Conservation (phyloP, 1,140 invertebrate species). For the Drosophila dunni region DNA sequence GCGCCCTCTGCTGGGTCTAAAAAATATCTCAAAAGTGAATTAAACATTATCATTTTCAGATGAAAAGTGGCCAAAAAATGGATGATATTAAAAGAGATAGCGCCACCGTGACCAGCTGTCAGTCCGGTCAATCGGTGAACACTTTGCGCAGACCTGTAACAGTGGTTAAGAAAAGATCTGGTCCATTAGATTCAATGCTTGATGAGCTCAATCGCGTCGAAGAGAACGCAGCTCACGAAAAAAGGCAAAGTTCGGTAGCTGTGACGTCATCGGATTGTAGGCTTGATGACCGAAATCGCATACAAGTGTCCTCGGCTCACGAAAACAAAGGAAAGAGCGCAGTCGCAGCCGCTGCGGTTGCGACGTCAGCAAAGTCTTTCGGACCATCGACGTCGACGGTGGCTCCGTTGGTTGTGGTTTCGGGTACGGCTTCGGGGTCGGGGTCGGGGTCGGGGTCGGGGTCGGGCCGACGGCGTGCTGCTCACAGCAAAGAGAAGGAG, state of each 20-base stretch:
- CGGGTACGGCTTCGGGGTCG: too few relatives aligned
- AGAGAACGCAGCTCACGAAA: background rate
- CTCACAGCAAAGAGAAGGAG: conserved; percentile 47
- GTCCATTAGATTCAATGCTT: conserved; percentile 57
- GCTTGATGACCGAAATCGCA: too few relatives aligned
- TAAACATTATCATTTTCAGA: conserved; percentile 36
- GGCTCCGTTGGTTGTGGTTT: background rate
- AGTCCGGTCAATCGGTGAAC: background rate
- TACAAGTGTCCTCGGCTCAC: too few relatives aligned
- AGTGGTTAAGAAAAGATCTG: conserved; percentile 65
- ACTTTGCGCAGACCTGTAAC: conserved; percentile 57
- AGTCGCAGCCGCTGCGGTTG: too few relatives aligned
- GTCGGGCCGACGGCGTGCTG: background rate
- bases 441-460: too few relatives aligned
- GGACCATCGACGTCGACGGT: conserved; percentile 14
- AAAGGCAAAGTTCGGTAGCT: background rate
- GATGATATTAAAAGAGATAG: conserved; percentile 42
- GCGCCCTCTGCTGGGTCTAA: too few relatives aligned
- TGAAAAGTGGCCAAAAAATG: conserved; percentile 34
- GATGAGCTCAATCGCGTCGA: conserved; percentile 40
- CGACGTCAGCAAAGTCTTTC: background rate
- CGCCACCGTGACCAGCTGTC: conserved; percentile 6
- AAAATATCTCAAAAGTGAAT: background rate
- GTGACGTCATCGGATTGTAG: too few relatives aligned
- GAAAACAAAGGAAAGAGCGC: too few relatives aligned